phyloP scores from a whole-genome alignment of 2,797 vertebrate species.

The Malacoctenus gilli region DNA sequence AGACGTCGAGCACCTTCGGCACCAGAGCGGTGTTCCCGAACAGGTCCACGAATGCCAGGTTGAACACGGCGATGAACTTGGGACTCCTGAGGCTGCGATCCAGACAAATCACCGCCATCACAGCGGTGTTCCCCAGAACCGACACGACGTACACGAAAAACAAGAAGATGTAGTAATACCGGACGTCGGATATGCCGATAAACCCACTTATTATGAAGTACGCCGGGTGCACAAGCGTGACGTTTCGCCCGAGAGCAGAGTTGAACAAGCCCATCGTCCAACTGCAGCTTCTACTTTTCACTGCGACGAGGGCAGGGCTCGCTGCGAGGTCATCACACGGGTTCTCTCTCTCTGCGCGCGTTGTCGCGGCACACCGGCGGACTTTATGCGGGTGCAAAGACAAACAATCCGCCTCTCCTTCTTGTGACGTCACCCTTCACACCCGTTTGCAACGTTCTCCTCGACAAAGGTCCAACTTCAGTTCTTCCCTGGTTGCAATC shows the following conservation, averaged over 20 bases:
- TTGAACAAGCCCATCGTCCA: conserved; percentile 51
- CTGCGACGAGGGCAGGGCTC: no score
- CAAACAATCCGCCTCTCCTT: no score
- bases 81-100: conserved; percentile 53
- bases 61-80: conserved; percentile 65
- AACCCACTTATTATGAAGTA: conserved; percentile 59
- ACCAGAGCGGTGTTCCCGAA: conserved; percentile 49
- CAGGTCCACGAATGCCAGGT: conserved; percentile 60
- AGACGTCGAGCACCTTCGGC: conserved; percentile 62
- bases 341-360: no score
- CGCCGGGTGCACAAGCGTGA: conserved; percentile 54
- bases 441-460: no score
- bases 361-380: no score
- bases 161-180: conserved; percentile 61
- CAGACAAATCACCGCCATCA: conserved; percentile 58
- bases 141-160: conserved; percentile 50
- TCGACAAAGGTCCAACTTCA: no score
- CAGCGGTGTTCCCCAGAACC: conserved; percentile 51
- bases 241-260: conserved; percentile 56
- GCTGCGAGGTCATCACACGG: no score
- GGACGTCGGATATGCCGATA: conserved; percentile 43
- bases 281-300: no score
- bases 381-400: no score
- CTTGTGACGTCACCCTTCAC: no score
- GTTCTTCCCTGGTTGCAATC: no score